Conservation (phyloP, 2,113 vertebrate genomes). For the Prochilodus magdalenae region DNA sequence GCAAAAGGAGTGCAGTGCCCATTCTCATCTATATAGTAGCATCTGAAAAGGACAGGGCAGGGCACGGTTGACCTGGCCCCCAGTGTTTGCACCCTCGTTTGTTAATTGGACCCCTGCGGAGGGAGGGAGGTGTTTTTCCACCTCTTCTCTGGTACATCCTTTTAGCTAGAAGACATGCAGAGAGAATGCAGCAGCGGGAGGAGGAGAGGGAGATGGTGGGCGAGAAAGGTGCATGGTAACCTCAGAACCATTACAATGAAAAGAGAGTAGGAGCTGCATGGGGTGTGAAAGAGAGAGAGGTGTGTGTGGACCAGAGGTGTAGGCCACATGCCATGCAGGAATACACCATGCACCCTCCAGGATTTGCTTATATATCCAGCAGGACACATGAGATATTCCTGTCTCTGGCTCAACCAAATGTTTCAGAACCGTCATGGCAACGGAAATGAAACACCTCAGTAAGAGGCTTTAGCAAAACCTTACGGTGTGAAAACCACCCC, state of each 20-base stretch:
- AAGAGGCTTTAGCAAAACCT: too few species aligned
- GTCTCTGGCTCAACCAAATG: too few species aligned
- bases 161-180: conserved; percentile 2
- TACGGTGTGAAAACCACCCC: too few species aligned
- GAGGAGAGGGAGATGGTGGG: background rate
- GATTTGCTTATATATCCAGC: too few species aligned
- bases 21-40: background rate
- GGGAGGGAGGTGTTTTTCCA: background rate
- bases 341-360: too few species aligned
- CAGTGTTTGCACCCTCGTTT: conserved; percentile 8
- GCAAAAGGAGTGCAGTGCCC: background rate
- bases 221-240: conserved; percentile 10
- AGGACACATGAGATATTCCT: too few species aligned
- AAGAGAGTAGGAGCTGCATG: conserved; percentile 14
- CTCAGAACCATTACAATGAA: conserved; percentile 22
- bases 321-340: background rate
- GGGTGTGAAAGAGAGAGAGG: background rate
- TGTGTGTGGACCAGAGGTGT: background rate
- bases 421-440: too few species aligned
- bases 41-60: background rate
- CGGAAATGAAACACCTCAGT: too few species aligned
- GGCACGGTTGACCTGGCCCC: background rate
- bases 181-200: background rate
- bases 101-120: conserved; percentile 42
- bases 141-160: background rate